These are phyloP conservation scores for Leptinotarsa tumamoca DNA, from an alignment of 2,888 invertebrate species.

Conservation along the genomic window DNA sequence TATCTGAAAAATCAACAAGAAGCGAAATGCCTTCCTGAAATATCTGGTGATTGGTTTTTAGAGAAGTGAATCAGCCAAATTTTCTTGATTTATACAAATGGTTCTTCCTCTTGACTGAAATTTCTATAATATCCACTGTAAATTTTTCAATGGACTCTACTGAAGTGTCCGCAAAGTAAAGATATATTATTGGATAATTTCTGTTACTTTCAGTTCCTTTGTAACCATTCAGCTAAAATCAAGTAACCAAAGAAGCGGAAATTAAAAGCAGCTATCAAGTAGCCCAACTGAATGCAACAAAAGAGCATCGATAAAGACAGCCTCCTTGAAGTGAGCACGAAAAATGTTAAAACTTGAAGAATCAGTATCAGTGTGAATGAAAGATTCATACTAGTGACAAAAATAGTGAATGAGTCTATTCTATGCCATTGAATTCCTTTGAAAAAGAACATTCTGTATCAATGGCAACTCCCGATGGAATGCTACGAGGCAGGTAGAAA, in stretches of 20 bases:
- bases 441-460: constrained; percentile 56
- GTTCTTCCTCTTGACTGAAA: no score
- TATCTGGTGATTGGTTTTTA: no score
- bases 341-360: constrained; percentile 53
- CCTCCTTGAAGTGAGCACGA: constrained; percentile 49
- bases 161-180: no score
- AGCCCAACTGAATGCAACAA: constrained; percentile 32
- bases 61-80: no score
- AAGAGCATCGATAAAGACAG: constrained; percentile 30
- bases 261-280: neutral
- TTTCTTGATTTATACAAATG: no score
- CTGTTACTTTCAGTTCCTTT: no score
- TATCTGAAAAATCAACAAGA: no score
- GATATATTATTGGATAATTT: no score
- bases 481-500: constrained; percentile 61
- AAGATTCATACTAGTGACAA: constrained; percentile 42
- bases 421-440: constrained; percentile 45
- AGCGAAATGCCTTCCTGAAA: no score
- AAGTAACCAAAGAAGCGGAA: neutral
- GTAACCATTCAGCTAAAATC: no score
- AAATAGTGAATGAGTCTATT: constrained; percentile 52
- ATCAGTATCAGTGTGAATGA: constrained; percentile 50
- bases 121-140: no score
- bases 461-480: constrained; percentile 64
- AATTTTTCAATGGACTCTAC: no score